A percentile compares a stretch with the other conserved stretches of the same genome.
Conservation (phyloP, 2,797 vertebrate genomes). For the Scomberomorus guttatus region DNA sequence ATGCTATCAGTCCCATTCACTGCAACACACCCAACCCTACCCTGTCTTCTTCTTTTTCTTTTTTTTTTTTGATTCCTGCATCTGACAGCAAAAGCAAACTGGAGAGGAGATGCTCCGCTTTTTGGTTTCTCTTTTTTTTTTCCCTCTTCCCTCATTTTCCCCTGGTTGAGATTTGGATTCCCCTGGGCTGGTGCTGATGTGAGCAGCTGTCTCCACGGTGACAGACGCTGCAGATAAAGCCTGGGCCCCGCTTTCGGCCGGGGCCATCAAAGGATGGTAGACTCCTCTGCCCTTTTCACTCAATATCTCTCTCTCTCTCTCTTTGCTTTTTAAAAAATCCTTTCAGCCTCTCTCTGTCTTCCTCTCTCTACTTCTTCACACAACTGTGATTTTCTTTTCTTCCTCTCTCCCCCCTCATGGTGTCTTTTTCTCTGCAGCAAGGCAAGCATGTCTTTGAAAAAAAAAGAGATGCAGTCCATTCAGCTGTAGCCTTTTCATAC, state of each 20-base stretch:
- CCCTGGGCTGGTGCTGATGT: conserved; percentile 80
- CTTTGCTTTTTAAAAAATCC: conserved; percentile 1
- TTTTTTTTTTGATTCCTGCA: conserved; percentile 48
- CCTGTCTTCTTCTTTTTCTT: conserved; percentile 12
- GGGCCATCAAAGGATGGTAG: conserved; percentile 78
- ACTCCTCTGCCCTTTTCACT: conserved; percentile 61
- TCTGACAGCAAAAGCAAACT: conserved; percentile 55
- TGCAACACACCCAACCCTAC: background rate
- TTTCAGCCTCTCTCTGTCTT: conserved; percentile 44
- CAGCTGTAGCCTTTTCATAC: conserved; percentile 54
- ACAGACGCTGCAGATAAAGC: conserved; percentile 83
- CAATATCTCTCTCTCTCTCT: conserved; percentile 40
- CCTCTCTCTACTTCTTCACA: conserved; percentile 31
- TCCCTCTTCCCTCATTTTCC: conserved; percentile 41
- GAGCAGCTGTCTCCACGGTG: conserved; percentile 84
- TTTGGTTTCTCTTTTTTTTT: conserved; percentile 52
- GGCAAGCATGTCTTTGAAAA: conserved; percentile 29
- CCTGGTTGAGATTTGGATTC: conserved; percentile 69
- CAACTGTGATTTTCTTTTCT: conserved; percentile 58
- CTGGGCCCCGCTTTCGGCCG: conserved; percentile 47
- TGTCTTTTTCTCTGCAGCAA: conserved; percentile 38
- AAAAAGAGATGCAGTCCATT: conserved; percentile 43
- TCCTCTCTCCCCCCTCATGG: conserved; percentile 12
- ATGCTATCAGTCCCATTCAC: conserved; percentile 36
- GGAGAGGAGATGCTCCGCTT: conserved; percentile 51